A percentile compares a stretch with the other conserved stretches of the same genome.
These are phyloP conservation scores for Onchidella celtica DNA, from an alignment of 2,888 invertebrate genomes.

Conservation along the genomic window DNA sequence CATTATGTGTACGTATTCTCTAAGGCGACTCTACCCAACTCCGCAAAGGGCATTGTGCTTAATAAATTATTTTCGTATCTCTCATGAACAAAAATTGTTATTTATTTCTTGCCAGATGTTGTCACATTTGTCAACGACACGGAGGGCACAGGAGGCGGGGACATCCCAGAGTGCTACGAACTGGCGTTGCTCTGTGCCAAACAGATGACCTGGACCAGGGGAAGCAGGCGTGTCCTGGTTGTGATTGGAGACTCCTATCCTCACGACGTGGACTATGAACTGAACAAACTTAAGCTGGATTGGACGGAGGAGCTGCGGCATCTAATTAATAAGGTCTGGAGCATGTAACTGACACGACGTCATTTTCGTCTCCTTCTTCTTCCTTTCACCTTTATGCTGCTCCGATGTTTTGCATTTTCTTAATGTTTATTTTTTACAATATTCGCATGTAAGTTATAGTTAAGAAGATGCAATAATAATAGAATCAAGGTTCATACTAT, in stretches of 20 bases:
- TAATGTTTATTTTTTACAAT: no score
- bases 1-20: no score
- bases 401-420: no score
- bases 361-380: no score
- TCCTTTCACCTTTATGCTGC: no score
- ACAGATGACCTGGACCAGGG: conserved; percentile 71
- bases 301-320: conserved; percentile 63
- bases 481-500: no score
- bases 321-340: conserved; percentile 56
- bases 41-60: no score
- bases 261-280: conserved; percentile 65
- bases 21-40: background rate
- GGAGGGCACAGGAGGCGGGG: conserved; percentile 73
- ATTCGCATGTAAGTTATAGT: no score
- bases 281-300: conserved; percentile 67
- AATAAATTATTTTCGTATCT: background rate
- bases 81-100: background rate
- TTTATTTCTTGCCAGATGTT: conserved; percentile 54
- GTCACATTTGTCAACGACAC: conserved; percentile 67
- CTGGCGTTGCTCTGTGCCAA: conserved; percentile 68
- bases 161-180: conserved; percentile 77
- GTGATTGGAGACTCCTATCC: conserved; percentile 76
- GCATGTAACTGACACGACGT: no score
- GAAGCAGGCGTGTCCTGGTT: conserved; percentile 68
- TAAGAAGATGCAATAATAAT: no score